phyloP scores from a whole-genome alignment of 2,797 vertebrate genomes.

The Chiloscyllium punctatum region DNA sequence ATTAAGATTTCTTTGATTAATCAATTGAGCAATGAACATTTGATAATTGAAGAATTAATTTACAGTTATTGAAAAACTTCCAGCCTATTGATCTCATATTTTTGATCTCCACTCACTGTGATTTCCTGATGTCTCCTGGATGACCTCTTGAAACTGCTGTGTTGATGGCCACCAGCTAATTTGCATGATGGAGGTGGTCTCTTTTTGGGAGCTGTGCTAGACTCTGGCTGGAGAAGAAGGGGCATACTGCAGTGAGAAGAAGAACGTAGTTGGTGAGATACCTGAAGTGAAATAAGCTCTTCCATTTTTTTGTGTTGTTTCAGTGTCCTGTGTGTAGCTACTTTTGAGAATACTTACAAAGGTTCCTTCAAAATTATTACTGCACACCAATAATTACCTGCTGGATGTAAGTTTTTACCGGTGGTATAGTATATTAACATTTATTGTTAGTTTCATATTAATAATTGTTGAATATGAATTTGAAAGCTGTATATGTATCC shows the following conservation, averaged over 20 bases:
- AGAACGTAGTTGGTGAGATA: too few species aligned
- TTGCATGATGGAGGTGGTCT: too few species aligned
- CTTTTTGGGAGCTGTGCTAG: too few species aligned
- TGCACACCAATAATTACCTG: not conserved
- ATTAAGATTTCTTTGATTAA: not conserved
- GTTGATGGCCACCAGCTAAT: too few species aligned
- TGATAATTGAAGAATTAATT: not conserved
- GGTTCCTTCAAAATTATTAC: not conserved
- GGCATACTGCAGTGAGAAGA: too few species aligned
- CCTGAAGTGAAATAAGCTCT: too few species aligned
- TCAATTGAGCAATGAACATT: not conserved
- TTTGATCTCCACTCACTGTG: not conserved
- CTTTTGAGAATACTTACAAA: not conserved
- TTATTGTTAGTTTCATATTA: not conserved
- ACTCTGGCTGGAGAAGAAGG: too few species aligned
- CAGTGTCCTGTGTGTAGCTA: too few species aligned
- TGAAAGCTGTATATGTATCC: not conserved
- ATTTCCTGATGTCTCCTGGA: too few species aligned
- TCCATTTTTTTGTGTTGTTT: too few species aligned
- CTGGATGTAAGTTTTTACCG: not conserved
- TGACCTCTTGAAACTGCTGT: too few species aligned
- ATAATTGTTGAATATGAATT: not conserved
- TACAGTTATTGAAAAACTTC: not conserved
- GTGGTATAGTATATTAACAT: not conserved
- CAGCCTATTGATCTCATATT: not conserved